Evolutionary conservation across 2,797 vertebrate species (phyloP).

Genomic region (Anguilla megastoma): DNA sequence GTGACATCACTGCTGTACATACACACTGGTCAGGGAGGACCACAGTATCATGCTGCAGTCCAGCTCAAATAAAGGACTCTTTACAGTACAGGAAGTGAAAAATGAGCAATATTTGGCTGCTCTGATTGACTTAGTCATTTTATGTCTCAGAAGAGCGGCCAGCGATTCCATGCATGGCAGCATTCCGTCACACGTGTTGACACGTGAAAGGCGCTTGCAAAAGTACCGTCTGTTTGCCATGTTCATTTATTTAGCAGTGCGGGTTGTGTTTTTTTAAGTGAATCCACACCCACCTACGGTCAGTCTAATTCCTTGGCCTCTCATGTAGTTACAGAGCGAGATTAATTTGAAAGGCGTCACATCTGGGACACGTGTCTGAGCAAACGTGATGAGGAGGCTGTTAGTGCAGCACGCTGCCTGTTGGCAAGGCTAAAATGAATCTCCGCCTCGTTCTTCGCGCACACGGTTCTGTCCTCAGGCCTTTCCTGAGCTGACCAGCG

Average conservation of each 20-base stretch:
- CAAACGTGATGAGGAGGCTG: background rate
- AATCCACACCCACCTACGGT: constrained; percentile 35
- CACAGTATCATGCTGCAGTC: constrained; percentile 22
- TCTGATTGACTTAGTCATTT: constrained; percentile 21
- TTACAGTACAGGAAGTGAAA: constrained; percentile 44
- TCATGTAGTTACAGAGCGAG: background rate
- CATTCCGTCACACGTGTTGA: constrained; percentile 5
- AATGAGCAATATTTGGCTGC: constrained; percentile 25
- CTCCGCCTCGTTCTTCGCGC: background rate
- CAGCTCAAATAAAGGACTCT: constrained; percentile 22
- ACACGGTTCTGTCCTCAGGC: background rate
- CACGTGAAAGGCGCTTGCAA: background rate
- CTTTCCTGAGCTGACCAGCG: background rate
- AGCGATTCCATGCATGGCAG: constrained; percentile 29
- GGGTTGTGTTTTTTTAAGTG: constrained; percentile 42
- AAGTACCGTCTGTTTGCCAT: constrained; percentile 39
- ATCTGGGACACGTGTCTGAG: background rate
- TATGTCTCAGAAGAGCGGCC: constrained; percentile 28
- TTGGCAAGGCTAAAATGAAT: background rate
- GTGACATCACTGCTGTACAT: constrained; percentile 30
- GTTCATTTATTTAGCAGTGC: constrained; percentile 41
- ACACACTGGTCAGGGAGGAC: background rate
- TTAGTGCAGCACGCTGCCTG: background rate
- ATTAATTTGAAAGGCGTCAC: background rate
- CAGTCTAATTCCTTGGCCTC: constrained; percentile 43